phyloP scores from a whole-genome alignment of 2,888 invertebrate species.

The Elmis aenea region DNA sequence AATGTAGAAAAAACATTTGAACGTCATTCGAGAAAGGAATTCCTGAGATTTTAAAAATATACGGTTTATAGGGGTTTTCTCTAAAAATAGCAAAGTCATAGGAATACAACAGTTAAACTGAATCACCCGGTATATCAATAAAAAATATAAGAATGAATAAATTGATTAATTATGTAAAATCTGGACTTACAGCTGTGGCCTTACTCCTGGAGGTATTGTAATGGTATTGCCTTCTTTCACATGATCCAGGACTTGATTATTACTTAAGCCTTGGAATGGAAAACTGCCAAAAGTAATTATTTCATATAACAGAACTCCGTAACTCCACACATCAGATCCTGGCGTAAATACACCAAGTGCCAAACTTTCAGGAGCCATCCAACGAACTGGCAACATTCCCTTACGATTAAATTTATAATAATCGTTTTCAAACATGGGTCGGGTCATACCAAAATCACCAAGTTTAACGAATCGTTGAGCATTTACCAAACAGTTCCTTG shows the following conservation, averaged over 20 bases:
- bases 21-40: too few relatives aligned
- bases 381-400: slow-evolving; percentile 82
- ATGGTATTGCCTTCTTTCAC: slow-evolving; percentile 74
- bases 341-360: slow-evolving; percentile 78
- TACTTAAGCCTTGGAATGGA: slow-evolving; percentile 83
- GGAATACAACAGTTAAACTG: too few relatives aligned
- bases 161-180: too few relatives aligned
- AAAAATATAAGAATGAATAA: too few relatives aligned
- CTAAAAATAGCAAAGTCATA: too few relatives aligned
- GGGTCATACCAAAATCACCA: slow-evolving; percentile 92
- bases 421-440: slow-evolving; percentile 81
- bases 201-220: slow-evolving; percentile 69
- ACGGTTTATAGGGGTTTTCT: too few relatives aligned
- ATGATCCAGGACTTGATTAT: slow-evolving; percentile 75
- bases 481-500: slow-evolving; percentile 65
- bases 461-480: slow-evolving; percentile 70
- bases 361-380: slow-evolving; percentile 91
- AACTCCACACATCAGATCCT: slow-evolving; percentile 87
- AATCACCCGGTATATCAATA: too few relatives aligned
- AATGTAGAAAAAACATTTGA: too few relatives aligned
- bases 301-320: slow-evolving; percentile 80
- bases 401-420: slow-evolving; percentile 86
- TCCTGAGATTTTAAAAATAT: too few relatives aligned
- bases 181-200: slow-evolving; percentile 70
- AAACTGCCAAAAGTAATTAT: slow-evolving; percentile 88